Evolutionary conservation across 53 echinoderm and acorn worm species (phyloP).

Genomic region (Holothuria scabra): DNA sequence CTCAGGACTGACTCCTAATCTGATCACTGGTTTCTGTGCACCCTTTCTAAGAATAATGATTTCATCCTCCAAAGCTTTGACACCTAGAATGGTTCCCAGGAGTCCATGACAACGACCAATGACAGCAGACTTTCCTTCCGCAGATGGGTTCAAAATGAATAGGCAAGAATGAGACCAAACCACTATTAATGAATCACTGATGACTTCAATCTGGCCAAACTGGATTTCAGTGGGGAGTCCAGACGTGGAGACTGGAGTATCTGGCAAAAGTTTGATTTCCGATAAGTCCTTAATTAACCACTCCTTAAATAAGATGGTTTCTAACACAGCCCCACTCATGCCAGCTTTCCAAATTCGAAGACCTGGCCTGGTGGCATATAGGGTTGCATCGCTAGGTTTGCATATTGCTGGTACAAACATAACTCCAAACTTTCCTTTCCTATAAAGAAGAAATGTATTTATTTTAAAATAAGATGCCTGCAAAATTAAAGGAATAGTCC

Average conservation of each 20-base stretch:
- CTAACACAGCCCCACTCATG: constrained; percentile 71
- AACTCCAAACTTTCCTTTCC: constrained; percentile 86
- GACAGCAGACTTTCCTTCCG: constrained; percentile 60
- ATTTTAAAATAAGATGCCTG: background rate
- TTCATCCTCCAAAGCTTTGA: constrained; percentile 78
- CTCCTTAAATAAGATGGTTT: constrained; percentile 83
- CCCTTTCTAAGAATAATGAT: constrained; percentile 82
- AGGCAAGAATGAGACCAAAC: constrained; percentile 80
- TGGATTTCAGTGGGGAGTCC: constrained; percentile 64
- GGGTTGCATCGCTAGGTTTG: constrained; percentile 80
- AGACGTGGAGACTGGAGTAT: constrained; percentile 43
- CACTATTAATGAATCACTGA: constrained; percentile 57
- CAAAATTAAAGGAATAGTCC: no score
- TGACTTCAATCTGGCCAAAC: constrained; percentile 76
- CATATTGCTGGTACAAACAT: constrained; percentile 81
- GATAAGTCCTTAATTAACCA: constrained; percentile 62
- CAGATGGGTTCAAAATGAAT: constrained; percentile 75
- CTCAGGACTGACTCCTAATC: constrained; percentile 75
- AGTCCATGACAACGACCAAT: constrained; percentile 75
- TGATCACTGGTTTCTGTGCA: constrained; percentile 65
- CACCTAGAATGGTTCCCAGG: constrained; percentile 73
- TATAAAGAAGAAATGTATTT: constrained; percentile 24
- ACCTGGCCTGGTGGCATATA: constrained; percentile 81
- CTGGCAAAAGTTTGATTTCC: constrained; percentile 68
- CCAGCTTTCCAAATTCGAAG: constrained; percentile 81